Conservation (phyloP, 1,140 invertebrate genomes). For the Radopholus similis region DNA sequence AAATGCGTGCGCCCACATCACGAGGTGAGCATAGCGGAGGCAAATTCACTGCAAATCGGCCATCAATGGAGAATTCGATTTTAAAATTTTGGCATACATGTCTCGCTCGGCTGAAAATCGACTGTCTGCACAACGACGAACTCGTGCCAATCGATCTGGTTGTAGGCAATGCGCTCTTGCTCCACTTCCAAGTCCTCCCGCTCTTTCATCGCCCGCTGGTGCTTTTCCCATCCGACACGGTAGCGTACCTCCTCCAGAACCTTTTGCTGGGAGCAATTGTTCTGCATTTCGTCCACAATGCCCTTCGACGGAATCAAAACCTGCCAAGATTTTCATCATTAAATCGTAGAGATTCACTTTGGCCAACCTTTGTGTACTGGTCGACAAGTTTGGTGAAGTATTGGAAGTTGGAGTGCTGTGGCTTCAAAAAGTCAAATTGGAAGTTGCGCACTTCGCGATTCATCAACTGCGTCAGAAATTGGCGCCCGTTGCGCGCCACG, state of each 20-base stretch:
- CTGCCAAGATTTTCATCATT: conserved; percentile 62
- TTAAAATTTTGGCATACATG: conserved; percentile 67
- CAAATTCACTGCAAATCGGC: conserved; percentile 42
- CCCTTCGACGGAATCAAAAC: conserved; percentile 48
- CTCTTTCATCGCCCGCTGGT: conserved; percentile 70
- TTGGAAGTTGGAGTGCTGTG: conserved; percentile 95
- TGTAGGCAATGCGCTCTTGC: conserved; percentile 89
- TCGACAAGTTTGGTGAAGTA: conserved; percentile 97
- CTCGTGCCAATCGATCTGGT: conserved; percentile 99
- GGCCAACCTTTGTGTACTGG: conserved; percentile 85
- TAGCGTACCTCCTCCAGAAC: conserved; percentile 87
- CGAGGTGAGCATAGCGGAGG: conserved; percentile 53
- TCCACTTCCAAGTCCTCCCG: conserved; percentile 91
- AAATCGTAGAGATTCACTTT: neutral
- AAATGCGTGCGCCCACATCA: conserved; percentile 55
- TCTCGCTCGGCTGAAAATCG: conserved; percentile 93
- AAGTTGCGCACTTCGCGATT: conserved; percentile 95
- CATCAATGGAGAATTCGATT: neutral
- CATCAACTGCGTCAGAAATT: conserved; percentile 96
- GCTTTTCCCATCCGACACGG: conserved; percentile 88
- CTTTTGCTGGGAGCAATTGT: conserved; percentile 49
- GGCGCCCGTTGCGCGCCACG: conserved; percentile 93
- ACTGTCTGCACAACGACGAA: conserved; percentile 99
- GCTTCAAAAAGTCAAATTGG: conserved; percentile 96
- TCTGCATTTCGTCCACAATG: conserved; percentile 45